Percentiles rank a stretch among this genome's conserved stretches.
These are phyloP conservation scores for Ellobius talpinus DNA, from an alignment of 2,113 vertebrate genomes.

Conservation along the genomic window DNA sequence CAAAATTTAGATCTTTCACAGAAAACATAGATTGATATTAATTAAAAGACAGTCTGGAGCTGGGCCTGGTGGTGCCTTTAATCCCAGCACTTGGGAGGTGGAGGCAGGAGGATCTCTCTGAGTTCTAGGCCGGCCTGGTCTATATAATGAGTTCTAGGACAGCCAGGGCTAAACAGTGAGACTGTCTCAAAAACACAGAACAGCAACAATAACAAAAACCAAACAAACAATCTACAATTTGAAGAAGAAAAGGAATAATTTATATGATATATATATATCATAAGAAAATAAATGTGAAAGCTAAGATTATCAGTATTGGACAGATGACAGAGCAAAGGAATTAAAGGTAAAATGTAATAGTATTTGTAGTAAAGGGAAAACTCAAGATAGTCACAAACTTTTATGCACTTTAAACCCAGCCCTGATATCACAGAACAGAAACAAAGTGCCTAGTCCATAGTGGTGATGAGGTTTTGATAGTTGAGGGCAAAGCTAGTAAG, in stretches of 20 bases:
- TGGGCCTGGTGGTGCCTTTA: background rate
- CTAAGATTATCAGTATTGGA: constrained; percentile 14
- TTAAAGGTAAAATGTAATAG: constrained; percentile 22
- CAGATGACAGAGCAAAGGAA: constrained; percentile 18
- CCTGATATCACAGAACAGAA: constrained; percentile 55
- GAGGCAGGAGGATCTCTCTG: background rate
- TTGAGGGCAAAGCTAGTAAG: background rate
- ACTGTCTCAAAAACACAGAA: background rate
- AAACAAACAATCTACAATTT: constrained; percentile 7
- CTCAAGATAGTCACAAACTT: constrained; percentile 35
- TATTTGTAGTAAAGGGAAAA: constrained; percentile 53
- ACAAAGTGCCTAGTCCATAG: constrained; percentile 18
- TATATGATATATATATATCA: background rate
- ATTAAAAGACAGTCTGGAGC: constrained; percentile 12
- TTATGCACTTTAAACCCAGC: constrained; percentile 9
- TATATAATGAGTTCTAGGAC: background rate
- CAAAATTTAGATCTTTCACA: constrained; percentile 41
- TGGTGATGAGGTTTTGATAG: constrained; percentile 32
- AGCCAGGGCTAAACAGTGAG: background rate
- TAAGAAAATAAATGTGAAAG: constrained; percentile 38
- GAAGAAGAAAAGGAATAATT: constrained; percentile 34
- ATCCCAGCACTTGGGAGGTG: background rate
- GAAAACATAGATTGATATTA: constrained; percentile 44
- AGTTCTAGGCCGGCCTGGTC: background rate
- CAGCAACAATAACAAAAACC: background rate